phyloP scores from a whole-genome alignment of 2,113 vertebrate species.

The Capra hircus region DNA sequence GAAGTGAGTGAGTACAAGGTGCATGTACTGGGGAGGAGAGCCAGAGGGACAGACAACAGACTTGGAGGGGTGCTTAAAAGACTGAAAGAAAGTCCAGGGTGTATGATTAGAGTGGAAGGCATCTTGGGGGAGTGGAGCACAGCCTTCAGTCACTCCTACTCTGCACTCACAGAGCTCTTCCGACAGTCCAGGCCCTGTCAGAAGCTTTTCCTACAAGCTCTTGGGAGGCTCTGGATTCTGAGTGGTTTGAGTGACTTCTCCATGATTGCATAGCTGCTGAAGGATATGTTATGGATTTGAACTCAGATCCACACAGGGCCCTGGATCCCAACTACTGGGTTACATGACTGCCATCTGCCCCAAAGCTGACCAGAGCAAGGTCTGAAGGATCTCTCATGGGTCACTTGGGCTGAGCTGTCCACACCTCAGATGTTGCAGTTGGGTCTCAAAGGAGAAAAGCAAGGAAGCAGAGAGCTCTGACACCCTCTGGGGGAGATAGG shows the following conservation, averaged over 20 bases:
- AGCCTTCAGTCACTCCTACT: background rate
- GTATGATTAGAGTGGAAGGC: background rate
- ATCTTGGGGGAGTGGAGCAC: background rate
- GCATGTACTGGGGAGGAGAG: background rate
- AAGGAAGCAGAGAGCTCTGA: background rate
- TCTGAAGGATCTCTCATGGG: background rate
- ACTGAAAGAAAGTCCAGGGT: background rate
- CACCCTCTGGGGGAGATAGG: constrained; percentile 32
- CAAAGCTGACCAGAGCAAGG: background rate
- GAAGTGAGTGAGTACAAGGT: background rate
- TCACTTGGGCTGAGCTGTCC: background rate
- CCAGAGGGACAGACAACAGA: background rate
- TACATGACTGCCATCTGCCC: background rate
- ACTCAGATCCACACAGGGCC: background rate
- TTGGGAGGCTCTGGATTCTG: background rate
- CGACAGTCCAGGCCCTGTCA: background rate
- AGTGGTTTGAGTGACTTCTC: background rate
- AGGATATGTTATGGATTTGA: background rate
- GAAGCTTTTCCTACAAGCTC: background rate
- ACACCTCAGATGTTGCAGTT: background rate
- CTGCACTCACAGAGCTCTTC: background rate
- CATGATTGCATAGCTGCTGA: background rate
- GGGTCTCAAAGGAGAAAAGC: background rate
- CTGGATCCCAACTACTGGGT: background rate
- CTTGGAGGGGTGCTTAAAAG: background rate